Evolutionary conservation across 2,113 vertebrate species (phyloP).

Genomic region (Callipepla squamata): DNA sequence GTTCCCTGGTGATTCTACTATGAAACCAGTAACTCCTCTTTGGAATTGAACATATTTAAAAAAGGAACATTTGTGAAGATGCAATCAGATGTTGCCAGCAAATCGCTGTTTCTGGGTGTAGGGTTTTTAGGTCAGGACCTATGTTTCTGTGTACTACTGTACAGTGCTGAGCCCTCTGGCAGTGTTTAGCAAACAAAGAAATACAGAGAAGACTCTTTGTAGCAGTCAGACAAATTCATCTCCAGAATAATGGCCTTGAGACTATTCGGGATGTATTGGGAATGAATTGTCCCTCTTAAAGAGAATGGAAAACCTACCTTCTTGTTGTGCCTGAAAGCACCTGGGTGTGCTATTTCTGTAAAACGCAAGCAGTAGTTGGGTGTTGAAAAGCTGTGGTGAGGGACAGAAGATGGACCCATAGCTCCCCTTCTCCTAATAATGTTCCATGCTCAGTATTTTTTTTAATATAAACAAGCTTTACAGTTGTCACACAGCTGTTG

Average conservation of each 20-base stretch:
- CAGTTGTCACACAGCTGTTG: neutral
- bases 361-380: neutral
- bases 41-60: neutral
- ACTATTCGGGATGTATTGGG: neutral
- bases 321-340: neutral
- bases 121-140: slow-evolving; percentile 3
- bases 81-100: neutral
- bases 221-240: neutral
- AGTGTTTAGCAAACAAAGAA: neutral
- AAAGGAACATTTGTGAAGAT: neutral
- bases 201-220: neutral
- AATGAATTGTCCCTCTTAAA: neutral
- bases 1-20: neutral
- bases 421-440: neutral
- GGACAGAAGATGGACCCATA: neutral
- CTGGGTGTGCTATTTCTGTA: neutral
- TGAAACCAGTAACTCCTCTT: neutral
- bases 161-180: slow-evolving; percentile 24
- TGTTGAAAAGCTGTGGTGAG: neutral
- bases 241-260: neutral
- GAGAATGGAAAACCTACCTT: neutral
- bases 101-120: neutral
- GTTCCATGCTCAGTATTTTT: neutral
- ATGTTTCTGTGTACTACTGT: neutral
- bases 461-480: neutral